Base-by-base conservation (phyloP, 2,113 vertebrate species). In the Syngnathus scovelli region DNA sequence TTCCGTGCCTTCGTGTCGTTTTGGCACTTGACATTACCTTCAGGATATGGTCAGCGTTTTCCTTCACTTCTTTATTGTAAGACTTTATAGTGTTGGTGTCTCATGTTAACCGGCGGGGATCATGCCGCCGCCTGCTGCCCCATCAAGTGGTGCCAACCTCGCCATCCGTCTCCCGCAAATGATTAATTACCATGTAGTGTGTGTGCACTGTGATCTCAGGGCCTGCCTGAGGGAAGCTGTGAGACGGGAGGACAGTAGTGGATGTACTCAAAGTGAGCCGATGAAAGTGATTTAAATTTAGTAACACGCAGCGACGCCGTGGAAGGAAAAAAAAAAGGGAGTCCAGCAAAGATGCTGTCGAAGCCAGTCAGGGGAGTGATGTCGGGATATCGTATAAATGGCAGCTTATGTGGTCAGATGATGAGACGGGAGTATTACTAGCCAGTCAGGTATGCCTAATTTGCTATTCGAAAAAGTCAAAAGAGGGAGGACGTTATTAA, bases 141-240 rank as follows among this genome's bases (percentile, higher is more conserved):
- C 88, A 75, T 76, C 92, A 82, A 70, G 83, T 39, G 72, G 69
- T 63, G 78, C 86, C 75, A 89, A 87, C 82, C 90, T 91, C 83
- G 86, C 87, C 86, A 91, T 93, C 87, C 90, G 86, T 89, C 92
- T 92, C 73, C 92, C 92, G 83, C 90, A 91, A 85, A 91, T 93
- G 93, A 89, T 93, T 85, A 92, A 93, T 84, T 89, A 87, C 80
- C 89, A 90, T 0, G 61, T 77, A 52, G 92, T 81, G 66, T 92
- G 91, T 80, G 67, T 93, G 78, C 92, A 92, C 88, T 91, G 90
- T 37, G 83, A 92, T 86, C 87, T 90, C 52, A 80, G 76, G 5
- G 48, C 92, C 66, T 91, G 93, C 58, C 82, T 80, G 70, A 89
- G 37, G 0, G 88, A 79, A 46, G 9, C 0, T 91, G 90, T 46